Base-by-base conservation (phyloP, 2,797 vertebrate genomes). In the Gymnothorax reevesii region DNA sequence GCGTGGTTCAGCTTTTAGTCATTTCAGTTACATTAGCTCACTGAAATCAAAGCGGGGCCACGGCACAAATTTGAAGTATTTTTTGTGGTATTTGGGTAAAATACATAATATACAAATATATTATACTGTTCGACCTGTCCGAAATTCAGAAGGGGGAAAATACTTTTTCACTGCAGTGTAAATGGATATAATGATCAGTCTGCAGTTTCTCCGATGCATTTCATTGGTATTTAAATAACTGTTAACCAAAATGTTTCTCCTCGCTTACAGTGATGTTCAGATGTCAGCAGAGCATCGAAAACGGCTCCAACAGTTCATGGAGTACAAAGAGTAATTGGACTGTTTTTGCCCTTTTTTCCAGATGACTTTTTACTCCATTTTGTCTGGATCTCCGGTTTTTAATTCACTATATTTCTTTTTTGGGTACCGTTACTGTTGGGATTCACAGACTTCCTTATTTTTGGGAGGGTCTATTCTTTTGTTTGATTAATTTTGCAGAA, bases 291-390 rank as follows among this genome's bases (percentile, higher is more conserved):
- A 99, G 93, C 98, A 99, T 91, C 96, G 96, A 91, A 99, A 98
- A 94, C 97, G 97, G 93, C 94, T 99, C 91, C 98, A 98, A 90
- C 98, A 98, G 89, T 99, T 99, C 93, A 93, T 99, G 95, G 97
- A 99, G 82, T 99, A 97, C 92, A 99, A 98, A 92, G 99, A 99
- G 90, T 99, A 96, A 96, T 57, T 17, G n/a, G 25, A 42, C n/a
- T 62, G 69, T 7, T 66, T 13, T 49, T 64, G 55, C 66, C 54
- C 20, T 80, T 62, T 12, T 77, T 3, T 33, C n/a, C 13, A 8
- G 7, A 33, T 6, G 5, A 33, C 22, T 57, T 71, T 73, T 57
- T 85, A 55, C 22, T 20, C 33, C 17, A 79, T 60, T 49, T 1
- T 25, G 54, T 42, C n/a, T 59, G 33, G 7, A 2, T 42, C 2